A percentile compares a stretch with the other conserved stretches of the same genome.
Evolutionary conservation across 2,113 vertebrate species (phyloP).

Genomic region (Pleuronectes platessa): DNA sequence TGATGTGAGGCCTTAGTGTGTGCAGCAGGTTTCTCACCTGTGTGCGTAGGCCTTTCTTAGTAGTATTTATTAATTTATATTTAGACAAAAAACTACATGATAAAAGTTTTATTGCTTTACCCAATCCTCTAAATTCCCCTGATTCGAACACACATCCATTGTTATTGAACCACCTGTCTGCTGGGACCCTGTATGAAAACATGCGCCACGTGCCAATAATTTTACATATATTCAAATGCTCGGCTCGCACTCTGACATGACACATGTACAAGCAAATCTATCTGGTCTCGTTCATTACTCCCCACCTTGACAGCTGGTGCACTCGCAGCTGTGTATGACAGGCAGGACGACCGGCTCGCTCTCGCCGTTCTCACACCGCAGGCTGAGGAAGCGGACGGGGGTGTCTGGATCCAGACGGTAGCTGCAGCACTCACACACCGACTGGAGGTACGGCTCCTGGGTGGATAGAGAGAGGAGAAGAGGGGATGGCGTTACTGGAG

Average conservation of each 20-base stretch:
- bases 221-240: slow-evolving; percentile 42
- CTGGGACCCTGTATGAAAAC: neutral
- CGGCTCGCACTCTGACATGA: neutral
- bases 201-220: neutral
- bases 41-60: too few relatives aligned
- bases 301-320: slow-evolving; percentile 90
- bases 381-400: slow-evolving; percentile 86
- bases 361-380: slow-evolving; percentile 82
- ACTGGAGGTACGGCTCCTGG: slow-evolving; percentile 91
- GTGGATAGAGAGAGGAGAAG: neutral
- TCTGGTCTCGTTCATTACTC: neutral
- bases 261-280: slow-evolving; percentile 30
- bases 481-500: neutral
- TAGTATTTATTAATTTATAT: neutral
- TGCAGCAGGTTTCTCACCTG: too few relatives aligned
- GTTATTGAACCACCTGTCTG: neutral
- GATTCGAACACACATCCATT: neutral
- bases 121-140: neutral
- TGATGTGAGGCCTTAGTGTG: too few relatives aligned
- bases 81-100: neutral
- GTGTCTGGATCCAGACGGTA: slow-evolving; percentile 86
- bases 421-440: slow-evolving; percentile 89
- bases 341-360: slow-evolving; percentile 87
- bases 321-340: slow-evolving; percentile 90
- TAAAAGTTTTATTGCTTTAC: neutral